Percentiles rank a stretch among this genome's conserved stretches.
Evolutionary conservation across 2,113 vertebrate genomes (phyloP).

Genomic region (Corythaeola cristata): DNA sequence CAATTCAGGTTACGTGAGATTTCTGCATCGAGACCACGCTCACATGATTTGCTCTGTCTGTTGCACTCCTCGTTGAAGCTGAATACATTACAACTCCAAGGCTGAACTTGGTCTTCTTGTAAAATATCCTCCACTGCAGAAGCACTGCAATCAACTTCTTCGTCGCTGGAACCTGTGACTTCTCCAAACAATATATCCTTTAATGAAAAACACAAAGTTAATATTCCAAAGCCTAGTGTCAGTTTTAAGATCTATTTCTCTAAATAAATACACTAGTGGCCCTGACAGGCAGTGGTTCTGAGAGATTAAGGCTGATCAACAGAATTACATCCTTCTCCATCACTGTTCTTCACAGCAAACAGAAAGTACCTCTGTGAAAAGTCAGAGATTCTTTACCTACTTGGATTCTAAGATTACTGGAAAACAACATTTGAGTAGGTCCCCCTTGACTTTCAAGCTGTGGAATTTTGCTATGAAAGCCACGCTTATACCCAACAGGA

Average conservation of each 20-base stretch:
- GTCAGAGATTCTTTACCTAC: not conserved
- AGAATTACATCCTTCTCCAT: not conserved
- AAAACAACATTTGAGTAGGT: not conserved
- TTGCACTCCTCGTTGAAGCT: not conserved
- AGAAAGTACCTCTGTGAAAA: not conserved
- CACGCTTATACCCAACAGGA: not conserved
- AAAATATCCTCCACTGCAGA: not conserved
- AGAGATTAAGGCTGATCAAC: not conserved
- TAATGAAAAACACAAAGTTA: constrained; percentile 8
- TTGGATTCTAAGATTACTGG: not conserved
- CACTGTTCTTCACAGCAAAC: not conserved
- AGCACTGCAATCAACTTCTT: constrained; percentile 34
- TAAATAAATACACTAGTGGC: not conserved
- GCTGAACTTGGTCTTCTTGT: not conserved
- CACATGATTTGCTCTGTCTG: not conserved
- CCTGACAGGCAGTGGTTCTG: not conserved
- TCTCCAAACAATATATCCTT: constrained; percentile 74
- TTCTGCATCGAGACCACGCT: not conserved
- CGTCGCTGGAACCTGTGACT: constrained; percentile 67
- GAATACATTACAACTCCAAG: not conserved
- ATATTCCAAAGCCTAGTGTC: not conserved
- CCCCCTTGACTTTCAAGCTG: not conserved
- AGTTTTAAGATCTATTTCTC: not conserved
- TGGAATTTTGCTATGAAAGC: not conserved
- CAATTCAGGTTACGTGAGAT: not conserved